Conservation (phyloP, 2,888 invertebrate genomes). For the Arctia plantaginis region DNA sequence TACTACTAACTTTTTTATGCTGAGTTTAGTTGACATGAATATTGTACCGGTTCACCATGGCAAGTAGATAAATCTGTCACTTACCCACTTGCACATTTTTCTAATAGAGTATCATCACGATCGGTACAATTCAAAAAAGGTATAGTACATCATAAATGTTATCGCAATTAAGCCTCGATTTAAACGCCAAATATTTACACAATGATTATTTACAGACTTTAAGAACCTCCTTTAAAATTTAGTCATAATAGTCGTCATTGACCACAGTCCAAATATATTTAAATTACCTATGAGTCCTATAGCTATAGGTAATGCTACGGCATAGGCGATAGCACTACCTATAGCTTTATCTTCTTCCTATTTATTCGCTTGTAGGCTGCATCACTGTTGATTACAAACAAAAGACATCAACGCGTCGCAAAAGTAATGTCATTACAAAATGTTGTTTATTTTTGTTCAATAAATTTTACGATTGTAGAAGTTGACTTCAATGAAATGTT, state of each 20-base stretch:
- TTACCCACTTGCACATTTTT: not conserved
- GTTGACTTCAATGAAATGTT: slow-evolving; percentile 35
- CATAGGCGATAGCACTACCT: not conserved
- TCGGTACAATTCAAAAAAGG: not conserved
- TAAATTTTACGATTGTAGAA: slow-evolving; percentile 9
- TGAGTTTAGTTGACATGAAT: not conserved
- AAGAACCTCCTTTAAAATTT: not conserved
- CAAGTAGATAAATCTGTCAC: not conserved
- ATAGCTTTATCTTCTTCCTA: not conserved
- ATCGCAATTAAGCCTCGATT: not conserved
- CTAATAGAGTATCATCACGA: not conserved
- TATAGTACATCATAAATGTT: not conserved
- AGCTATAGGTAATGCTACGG: too few species aligned
- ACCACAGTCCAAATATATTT: not conserved
- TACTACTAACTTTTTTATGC: too few species aligned
- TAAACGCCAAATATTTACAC: not conserved
- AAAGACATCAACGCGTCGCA: slow-evolving; percentile 80
- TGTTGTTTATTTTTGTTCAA: not conserved
- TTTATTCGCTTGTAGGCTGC: not conserved
- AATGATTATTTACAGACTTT: not conserved
- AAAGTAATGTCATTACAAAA: slow-evolving; percentile 16
- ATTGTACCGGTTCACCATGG: not conserved
- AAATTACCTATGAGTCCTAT: not conserved
- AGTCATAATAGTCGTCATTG: not conserved
- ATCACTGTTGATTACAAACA: slow-evolving; percentile 45